phyloP scores from a whole-genome alignment of 1,140 invertebrate genomes.

The Bombus impatiens region DNA sequence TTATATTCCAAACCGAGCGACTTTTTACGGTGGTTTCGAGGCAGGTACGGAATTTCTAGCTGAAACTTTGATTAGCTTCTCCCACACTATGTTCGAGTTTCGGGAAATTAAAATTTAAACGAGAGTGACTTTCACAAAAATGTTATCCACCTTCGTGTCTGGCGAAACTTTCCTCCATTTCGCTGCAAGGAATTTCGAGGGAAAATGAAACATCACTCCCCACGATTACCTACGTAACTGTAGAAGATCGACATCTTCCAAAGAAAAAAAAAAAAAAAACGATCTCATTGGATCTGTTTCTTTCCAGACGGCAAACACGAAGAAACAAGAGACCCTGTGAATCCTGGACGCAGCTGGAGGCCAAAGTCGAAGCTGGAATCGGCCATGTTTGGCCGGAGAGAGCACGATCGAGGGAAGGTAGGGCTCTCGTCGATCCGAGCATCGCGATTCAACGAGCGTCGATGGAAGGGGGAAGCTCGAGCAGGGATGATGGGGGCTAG shows the following conservation, averaged over 20 bases:
- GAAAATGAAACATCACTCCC: not conserved
- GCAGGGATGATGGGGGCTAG: conserved; percentile 23
- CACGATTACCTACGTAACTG: not conserved
- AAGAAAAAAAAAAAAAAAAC: no score
- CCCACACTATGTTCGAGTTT: no score
- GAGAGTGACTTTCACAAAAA: not conserved
- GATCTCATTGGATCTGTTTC: not conserved
- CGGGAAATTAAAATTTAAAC: not conserved
- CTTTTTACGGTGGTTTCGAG: not conserved
- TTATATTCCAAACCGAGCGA: not conserved
- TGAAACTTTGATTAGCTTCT: conserved; percentile 1
- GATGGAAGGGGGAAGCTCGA: conserved; percentile 49
- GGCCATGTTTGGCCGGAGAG: conserved; percentile 50
- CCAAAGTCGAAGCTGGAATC: conserved; percentile 14
- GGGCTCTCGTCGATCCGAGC: conserved; percentile 37
- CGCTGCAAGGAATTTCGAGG: not conserved
- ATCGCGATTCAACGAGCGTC: conserved; percentile 54
- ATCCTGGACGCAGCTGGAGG: not conserved
- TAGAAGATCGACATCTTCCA: not conserved
- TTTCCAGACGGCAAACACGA: not conserved
- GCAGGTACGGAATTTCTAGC: not conserved
- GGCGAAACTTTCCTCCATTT: no score
- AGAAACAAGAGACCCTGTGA: not conserved
- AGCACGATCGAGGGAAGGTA: conserved; percentile 48
- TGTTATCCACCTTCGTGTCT: not conserved